phyloP scores from a whole-genome alignment of 2,888 invertebrate species.

The Netelia melanura region DNA sequence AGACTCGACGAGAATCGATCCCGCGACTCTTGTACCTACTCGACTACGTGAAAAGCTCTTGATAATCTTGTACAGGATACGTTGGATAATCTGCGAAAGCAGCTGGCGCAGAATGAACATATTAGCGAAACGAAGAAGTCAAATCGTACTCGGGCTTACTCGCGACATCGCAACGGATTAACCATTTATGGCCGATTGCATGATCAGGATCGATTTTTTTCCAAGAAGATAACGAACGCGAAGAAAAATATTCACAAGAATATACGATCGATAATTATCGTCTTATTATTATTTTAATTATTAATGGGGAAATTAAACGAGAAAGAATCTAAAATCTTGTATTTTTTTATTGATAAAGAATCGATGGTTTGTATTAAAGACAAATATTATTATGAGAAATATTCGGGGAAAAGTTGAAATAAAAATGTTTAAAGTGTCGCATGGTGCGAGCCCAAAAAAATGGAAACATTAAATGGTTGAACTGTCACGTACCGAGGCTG shows the following conservation, averaged over 20 bases:
- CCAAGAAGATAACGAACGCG: background rate
- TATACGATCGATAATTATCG: background rate
- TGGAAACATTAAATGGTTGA: slow-evolving; percentile 34
- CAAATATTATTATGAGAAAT: background rate
- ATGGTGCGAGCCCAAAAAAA: slow-evolving; percentile 19
- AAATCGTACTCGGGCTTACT: background rate
- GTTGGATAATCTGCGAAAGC: slow-evolving; percentile 5
- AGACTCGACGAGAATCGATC: slow-evolving; percentile 28
- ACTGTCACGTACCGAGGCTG: slow-evolving; percentile 7
- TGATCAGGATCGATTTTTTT: slow-evolving; percentile 37
- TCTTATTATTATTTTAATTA: background rate
- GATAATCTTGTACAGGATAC: slow-evolving; percentile 49
- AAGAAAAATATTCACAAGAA: background rate
- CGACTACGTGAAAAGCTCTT: slow-evolving; percentile 52
- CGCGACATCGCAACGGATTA: slow-evolving; percentile 45
- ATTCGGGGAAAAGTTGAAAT: background rate
- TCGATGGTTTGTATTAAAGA: background rate
- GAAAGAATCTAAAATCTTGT: no score
- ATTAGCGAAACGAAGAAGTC: background rate
- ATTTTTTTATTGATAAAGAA: background rate
- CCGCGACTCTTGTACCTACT: slow-evolving; percentile 41
- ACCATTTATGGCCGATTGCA: slow-evolving; percentile 51
- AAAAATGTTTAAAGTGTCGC: background rate
- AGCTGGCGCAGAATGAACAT: slow-evolving; percentile 14
- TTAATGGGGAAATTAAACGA: background rate